These are phyloP conservation scores for Lophius piscatorius DNA, from an alignment of 2,113 vertebrate species.

Conservation along the genomic window DNA sequence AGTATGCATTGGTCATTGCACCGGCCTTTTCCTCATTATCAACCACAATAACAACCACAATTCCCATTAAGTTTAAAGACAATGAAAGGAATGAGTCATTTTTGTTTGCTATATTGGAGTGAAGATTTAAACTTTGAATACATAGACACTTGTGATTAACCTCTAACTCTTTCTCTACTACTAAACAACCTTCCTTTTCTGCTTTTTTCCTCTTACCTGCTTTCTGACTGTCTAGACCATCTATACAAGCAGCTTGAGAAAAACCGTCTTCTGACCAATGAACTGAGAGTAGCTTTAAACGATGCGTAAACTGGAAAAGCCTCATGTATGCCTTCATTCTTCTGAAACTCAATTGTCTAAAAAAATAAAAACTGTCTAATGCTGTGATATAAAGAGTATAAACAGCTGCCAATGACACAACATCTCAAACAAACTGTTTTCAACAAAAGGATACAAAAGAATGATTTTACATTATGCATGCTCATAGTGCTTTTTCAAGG, in stretches of 20 bases:
- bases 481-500: conserved; percentile 7
- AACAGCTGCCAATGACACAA: conserved; percentile 10
- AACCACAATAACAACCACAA: no score
- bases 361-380: conserved; percentile 26
- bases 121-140: not conserved
- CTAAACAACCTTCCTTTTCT: conserved; percentile 74
- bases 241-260: conserved; percentile 97
- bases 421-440: conserved; percentile 19
- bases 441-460: conserved; percentile 11
- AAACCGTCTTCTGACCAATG: conserved; percentile 94
- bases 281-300: conserved; percentile 94
- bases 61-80: no score
- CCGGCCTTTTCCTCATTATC: no score
- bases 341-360: conserved; percentile 29
- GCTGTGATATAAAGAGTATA: conserved; percentile 21
- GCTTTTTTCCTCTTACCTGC: conserved; percentile 81
- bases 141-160: not conserved
- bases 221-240: conserved; percentile 89
- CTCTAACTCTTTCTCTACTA: conserved; percentile 46
- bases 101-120: not conserved
- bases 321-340: conserved; percentile 19
- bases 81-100: no score
- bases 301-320: conserved; percentile 81
- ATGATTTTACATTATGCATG: conserved; percentile 53
- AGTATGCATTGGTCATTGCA: no score